These are phyloP conservation scores for Doryteuthis pealeii DNA, from an alignment of 1,140 invertebrate species.

Conservation along the genomic window DNA sequence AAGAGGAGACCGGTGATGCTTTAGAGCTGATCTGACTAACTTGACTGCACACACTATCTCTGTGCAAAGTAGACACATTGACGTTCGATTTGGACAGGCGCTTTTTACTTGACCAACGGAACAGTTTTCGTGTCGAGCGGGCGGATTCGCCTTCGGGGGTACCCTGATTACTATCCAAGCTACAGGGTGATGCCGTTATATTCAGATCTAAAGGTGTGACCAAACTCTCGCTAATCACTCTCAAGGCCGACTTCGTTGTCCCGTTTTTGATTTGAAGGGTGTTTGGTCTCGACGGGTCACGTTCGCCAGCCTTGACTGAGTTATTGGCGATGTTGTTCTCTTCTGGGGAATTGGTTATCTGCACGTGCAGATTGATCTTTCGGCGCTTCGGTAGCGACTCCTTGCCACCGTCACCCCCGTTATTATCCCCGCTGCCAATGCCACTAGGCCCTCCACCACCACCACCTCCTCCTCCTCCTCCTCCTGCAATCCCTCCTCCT, in stretches of 20 bases:
- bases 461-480: neutral
- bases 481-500: neutral
- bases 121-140: slow-evolving; percentile 35
- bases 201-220: slow-evolving; percentile 53
- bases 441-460: neutral
- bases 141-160: slow-evolving; percentile 29
- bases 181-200: slow-evolving; percentile 19
- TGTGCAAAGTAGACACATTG: slow-evolving; percentile 35
- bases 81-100: slow-evolving; percentile 50
- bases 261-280: slow-evolving; percentile 40
- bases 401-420: neutral
- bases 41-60: slow-evolving; percentile 16
- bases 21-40: slow-evolving; percentile 12
- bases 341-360: slow-evolving; percentile 11
- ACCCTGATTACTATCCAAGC: slow-evolving; percentile 23
- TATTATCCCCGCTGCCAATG: neutral
- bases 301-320: slow-evolving; percentile 14
- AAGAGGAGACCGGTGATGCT: slow-evolving; percentile 25
- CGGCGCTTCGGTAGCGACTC: slow-evolving; percentile 4
- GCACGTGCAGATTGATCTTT: slow-evolving; percentile 10
- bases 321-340: slow-evolving; percentile 10
- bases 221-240: slow-evolving; percentile 53
- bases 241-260: slow-evolving; percentile 50
- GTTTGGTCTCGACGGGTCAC: slow-evolving; percentile 20
- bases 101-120: slow-evolving; percentile 52